These are phyloP conservation scores for Zapornia atra DNA, from an alignment of 2,113 vertebrate species.

Conservation along the genomic window DNA sequence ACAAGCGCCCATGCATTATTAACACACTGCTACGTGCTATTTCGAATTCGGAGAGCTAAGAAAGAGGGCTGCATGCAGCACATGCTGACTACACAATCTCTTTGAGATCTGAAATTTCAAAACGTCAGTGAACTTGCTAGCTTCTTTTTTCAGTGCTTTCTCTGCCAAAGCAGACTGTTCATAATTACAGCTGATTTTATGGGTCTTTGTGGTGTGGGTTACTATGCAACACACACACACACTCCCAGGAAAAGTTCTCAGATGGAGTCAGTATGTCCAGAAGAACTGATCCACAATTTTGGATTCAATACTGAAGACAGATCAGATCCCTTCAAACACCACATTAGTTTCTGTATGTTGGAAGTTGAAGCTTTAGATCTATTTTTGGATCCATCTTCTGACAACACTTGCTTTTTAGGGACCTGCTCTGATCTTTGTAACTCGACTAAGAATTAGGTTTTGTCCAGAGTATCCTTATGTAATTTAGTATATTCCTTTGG, in stretches of 20 bases:
- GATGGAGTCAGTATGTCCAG: background rate
- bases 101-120: background rate
- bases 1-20: background rate
- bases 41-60: background rate
- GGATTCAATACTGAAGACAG: background rate
- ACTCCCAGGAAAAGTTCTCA: background rate
- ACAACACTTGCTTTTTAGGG: background rate
- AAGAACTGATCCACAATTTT: background rate
- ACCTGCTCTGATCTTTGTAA: background rate
- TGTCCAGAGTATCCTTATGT: background rate
- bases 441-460: background rate
- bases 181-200: background rate
- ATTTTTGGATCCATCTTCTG: background rate
- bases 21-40: background rate
- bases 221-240: background rate
- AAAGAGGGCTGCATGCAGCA: background rate
- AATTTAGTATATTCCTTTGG: background rate
- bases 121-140: background rate
- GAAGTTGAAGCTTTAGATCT: background rate
- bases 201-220: background rate
- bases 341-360: background rate
- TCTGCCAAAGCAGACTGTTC: background rate
- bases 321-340: background rate
- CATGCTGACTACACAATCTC: accelerated
- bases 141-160: background rate